A percentile compares a stretch with the other conserved stretches of the same genome.
These are phyloP conservation scores for Chloroclystis v-ata DNA, from an alignment of 2,888 invertebrate species.

Conservation along the genomic window DNA sequence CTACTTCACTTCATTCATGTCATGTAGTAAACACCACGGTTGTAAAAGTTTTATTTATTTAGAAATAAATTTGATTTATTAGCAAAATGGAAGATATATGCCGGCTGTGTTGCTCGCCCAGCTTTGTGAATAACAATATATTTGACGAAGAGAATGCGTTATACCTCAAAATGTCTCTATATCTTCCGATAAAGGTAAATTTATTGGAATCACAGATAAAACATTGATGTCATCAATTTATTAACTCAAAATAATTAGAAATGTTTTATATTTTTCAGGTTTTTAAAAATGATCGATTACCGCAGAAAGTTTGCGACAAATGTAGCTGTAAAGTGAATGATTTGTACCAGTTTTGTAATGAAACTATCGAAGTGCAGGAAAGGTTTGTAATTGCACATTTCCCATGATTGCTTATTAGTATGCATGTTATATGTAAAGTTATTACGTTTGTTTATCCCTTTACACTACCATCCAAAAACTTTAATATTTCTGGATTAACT, in stretches of 20 bases:
- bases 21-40: conserved; percentile 47
- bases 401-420: background rate
- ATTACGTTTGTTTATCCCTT: background rate
- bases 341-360: conserved; percentile 84
- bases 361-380: conserved; percentile 81
- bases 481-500: too few relatives aligned
- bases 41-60: conserved; percentile 14
- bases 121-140: conserved; percentile 81
- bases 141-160: conserved; percentile 83
- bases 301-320: conserved; percentile 84
- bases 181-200: conserved; percentile 85
- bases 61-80: conserved; percentile 22
- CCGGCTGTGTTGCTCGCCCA: conserved; percentile 67
- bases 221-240: conserved; percentile 15
- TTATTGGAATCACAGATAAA: conserved; percentile 1
- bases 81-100: conserved; percentile 64
- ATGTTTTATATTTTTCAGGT: conserved; percentile 67
- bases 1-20: conserved; percentile 18
- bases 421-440: background rate
- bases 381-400: conserved; percentile 52
- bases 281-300: conserved; percentile 81
- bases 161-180: conserved; percentile 83
- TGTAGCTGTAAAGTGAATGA: conserved; percentile 85
- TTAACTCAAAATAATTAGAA: conserved; percentile 9
- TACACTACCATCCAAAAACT: background rate